Percentiles rank a stretch among this genome's conserved stretches.
Conservation (phyloP, 2,888 invertebrate genomes). For the Sicus ferrugineus region DNA sequence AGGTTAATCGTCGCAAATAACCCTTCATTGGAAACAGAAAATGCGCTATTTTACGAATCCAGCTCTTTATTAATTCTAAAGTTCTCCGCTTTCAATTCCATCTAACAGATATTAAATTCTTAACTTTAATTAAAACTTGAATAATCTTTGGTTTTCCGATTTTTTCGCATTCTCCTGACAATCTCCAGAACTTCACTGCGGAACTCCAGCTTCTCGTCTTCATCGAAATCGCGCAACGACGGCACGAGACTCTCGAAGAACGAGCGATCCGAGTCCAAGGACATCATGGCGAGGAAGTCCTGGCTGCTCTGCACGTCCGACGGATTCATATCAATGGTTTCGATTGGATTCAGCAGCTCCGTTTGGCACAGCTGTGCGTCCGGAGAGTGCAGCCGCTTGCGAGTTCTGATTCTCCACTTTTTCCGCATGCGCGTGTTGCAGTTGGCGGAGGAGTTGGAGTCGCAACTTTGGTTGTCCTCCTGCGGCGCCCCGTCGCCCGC, state of each 20-base stretch:
- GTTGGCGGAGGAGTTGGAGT: no score
- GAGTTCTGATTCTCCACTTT: background rate
- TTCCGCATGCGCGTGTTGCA: background rate
- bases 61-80: no score
- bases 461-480: no score
- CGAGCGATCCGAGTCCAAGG: background rate
- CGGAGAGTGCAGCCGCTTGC: background rate
- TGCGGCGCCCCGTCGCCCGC: background rate
- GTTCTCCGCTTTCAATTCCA: no score
- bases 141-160: background rate
- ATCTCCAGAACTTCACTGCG: background rate
- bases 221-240: background rate
- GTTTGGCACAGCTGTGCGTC: background rate
- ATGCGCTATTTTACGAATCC: no score
- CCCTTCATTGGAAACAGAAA: no score
- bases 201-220: constrained; percentile 16
- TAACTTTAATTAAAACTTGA: background rate
- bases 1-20: no score
- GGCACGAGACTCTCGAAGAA: constrained; percentile 11
- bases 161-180: background rate
- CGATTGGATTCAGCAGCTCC: background rate
- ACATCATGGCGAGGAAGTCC: background rate
- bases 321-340: background rate
- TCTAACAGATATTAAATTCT: background rate
- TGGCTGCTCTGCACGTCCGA: background rate